These are phyloP conservation scores for Heliconius aoede DNA, from an alignment of 2,888 invertebrate species.

Conservation along the genomic window DNA sequence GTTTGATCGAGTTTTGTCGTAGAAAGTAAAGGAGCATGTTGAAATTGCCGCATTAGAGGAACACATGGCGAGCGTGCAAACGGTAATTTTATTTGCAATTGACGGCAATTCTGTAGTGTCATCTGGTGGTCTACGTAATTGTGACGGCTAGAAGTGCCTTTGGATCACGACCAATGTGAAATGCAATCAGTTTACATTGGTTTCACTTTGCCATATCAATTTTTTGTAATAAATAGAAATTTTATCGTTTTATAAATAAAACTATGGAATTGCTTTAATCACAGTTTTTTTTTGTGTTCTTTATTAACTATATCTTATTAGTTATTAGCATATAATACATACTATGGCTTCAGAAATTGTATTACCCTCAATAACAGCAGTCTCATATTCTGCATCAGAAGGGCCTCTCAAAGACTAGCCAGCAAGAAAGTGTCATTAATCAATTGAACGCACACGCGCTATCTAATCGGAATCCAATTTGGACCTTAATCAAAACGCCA, in stretches of 20 bases:
- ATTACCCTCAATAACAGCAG: conserved; percentile 14
- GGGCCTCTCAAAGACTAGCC: conserved; percentile 33
- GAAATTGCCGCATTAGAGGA: conserved; percentile 41
- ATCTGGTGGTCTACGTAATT: conserved; percentile 41
- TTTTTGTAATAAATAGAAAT: conserved; percentile 20
- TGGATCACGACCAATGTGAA: conserved; percentile 33
- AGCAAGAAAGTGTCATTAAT: conserved; percentile 65
- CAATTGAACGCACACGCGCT: conserved; percentile 55
- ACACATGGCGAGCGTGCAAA: conserved; percentile 46
- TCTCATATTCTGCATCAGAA: conserved; percentile 38
- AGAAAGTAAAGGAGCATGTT: conserved; percentile 42
- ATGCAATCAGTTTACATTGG: conserved; percentile 37
- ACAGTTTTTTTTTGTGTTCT: neutral
- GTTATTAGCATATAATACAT: conserved; percentile 4
- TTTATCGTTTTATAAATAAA: neutral
- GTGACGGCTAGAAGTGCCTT: conserved; percentile 8
- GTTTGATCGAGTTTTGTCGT: conserved; percentile 31
- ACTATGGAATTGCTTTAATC: neutral
- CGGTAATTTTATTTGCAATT: conserved; percentile 49
- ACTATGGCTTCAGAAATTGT: neutral
- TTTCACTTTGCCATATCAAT: conserved; percentile 25
- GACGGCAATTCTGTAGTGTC: conserved; percentile 42
- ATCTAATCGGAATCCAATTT: conserved; percentile 52
- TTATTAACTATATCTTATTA: neutral
- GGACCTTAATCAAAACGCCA: conserved; percentile 58